Evolutionary conservation across 2,797 vertebrate genomes (phyloP).

Genomic region (Molossus molossus): DNA sequence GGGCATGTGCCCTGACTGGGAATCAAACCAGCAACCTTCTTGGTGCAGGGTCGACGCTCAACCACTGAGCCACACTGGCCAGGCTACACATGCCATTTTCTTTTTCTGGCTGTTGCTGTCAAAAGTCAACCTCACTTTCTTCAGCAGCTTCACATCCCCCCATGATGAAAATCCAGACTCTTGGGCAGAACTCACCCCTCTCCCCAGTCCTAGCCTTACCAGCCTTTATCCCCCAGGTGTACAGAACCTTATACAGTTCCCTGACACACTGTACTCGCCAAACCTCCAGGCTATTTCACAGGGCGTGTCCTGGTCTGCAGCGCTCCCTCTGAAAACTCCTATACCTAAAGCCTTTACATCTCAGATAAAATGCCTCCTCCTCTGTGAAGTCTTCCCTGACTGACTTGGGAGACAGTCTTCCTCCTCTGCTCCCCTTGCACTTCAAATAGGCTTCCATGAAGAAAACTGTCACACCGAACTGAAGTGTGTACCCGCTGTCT

Average conservation of each 20-base stretch:
- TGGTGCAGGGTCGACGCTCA: too few species aligned
- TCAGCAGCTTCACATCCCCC: not conserved
- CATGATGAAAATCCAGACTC: not conserved
- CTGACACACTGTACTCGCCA: accelerated
- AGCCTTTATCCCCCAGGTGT: not conserved
- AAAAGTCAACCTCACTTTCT: not conserved
- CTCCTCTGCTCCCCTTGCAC: too few species aligned
- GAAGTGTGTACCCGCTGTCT: not conserved
- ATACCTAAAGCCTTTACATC: accelerated
- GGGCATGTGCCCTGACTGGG: too few species aligned
- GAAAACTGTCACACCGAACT: not conserved
- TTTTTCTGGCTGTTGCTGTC: not conserved
- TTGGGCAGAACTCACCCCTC: accelerated
- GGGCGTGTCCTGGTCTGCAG: not conserved
- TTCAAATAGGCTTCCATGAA: not conserved
- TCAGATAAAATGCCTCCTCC: not conserved
- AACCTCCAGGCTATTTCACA: not conserved
- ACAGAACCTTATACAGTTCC: accelerated
- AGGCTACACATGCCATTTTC: not conserved
- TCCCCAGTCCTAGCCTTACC: accelerated
- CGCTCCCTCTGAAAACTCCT: not conserved
- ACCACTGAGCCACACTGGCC: too few species aligned
- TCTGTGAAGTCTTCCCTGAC: not conserved
- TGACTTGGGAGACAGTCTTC: not conserved
- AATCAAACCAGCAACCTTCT: too few species aligned